phyloP scores from a whole-genome alignment of 1,140 invertebrate genomes.

The Neodiprion pinetum region DNA sequence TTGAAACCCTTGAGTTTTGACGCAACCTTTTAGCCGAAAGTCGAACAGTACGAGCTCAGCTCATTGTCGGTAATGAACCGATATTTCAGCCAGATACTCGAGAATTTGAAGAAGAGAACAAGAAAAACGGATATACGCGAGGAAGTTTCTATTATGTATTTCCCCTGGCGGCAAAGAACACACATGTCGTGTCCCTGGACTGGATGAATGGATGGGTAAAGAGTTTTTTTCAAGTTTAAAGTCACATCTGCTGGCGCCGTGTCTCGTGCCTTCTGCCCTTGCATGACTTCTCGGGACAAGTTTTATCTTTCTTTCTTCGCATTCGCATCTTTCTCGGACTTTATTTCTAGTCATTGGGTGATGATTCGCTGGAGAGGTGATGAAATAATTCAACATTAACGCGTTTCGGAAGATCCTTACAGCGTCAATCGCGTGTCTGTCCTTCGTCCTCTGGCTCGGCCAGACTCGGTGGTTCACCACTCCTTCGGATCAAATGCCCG shows the following conservation, averaged over 20 bases:
- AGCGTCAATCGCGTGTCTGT: no score
- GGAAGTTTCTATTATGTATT: not conserved
- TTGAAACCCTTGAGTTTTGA: conserved; percentile 1
- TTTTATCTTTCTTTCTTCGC: not conserved
- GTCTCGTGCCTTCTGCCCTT: not conserved
- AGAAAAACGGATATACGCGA: not conserved
- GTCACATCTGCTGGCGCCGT: not conserved
- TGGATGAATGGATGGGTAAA: not conserved
- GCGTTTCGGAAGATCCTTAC: no score
- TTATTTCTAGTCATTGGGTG: no score
- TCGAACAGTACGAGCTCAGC: not conserved
- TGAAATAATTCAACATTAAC: no score
- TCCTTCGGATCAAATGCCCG: no score
- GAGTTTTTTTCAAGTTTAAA: not conserved
- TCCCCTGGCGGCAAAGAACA: not conserved
- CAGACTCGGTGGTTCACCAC: no score
- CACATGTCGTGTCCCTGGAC: not conserved
- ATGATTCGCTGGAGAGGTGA: no score
- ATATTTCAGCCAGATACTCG: not conserved
- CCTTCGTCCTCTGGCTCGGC: no score
- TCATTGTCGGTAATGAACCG: not conserved
- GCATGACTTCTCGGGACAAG: not conserved
- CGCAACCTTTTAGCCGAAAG: not conserved
- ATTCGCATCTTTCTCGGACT: not conserved
- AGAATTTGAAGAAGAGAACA: not conserved